Evolutionary conservation across 1,140 invertebrate genomes (phyloP).

Genomic region (Parasteatoda tepidariorum): DNA sequence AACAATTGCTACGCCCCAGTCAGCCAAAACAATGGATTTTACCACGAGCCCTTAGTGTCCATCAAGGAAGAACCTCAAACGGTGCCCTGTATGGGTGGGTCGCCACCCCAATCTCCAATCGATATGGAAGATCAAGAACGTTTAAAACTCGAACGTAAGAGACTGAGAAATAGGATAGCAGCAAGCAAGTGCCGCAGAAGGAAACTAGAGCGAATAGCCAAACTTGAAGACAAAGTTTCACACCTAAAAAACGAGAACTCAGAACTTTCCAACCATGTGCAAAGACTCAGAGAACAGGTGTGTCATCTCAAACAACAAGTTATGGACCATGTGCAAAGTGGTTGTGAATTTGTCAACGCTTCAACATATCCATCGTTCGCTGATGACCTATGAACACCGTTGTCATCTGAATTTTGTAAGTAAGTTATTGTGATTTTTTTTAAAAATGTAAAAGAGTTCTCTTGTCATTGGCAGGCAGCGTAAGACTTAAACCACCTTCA

Average conservation of each 20-base stretch:
- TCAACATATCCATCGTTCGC: neutral
- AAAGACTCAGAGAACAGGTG: slow-evolving; percentile 91
- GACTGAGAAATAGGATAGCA: slow-evolving; percentile 93
- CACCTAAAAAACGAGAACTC: slow-evolving; percentile 89
- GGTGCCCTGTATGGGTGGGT: slow-evolving; percentile 74
- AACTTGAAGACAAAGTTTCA: slow-evolving; percentile 93
- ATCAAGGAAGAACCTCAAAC: slow-evolving; percentile 91
- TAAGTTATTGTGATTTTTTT: slow-evolving; percentile 29
- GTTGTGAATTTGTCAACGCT: slow-evolving; percentile 74
- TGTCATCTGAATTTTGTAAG: neutral
- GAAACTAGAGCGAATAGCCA: slow-evolving; percentile 94
- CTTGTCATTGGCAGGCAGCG: neutral
- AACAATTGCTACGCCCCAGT: slow-evolving; percentile 31
- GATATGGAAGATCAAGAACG: slow-evolving; percentile 96
- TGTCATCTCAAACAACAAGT: slow-evolving; percentile 92
- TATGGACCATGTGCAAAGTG: slow-evolving; percentile 90
- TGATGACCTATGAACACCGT: slow-evolving; percentile 4
- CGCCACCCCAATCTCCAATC: slow-evolving; percentile 78
- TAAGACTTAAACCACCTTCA: slow-evolving; percentile 33
- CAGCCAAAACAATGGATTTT: neutral
- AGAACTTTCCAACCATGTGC: slow-evolving; percentile 83
- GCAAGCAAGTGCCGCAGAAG: slow-evolving; percentile 94
- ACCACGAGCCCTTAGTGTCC: slow-evolving; percentile 64
- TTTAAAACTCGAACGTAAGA: slow-evolving; percentile 96
- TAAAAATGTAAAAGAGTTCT: neutral